These are phyloP conservation scores for Daubentonia madagascariensis DNA, from an alignment of 2,113 vertebrate species.

Conservation along the genomic window DNA sequence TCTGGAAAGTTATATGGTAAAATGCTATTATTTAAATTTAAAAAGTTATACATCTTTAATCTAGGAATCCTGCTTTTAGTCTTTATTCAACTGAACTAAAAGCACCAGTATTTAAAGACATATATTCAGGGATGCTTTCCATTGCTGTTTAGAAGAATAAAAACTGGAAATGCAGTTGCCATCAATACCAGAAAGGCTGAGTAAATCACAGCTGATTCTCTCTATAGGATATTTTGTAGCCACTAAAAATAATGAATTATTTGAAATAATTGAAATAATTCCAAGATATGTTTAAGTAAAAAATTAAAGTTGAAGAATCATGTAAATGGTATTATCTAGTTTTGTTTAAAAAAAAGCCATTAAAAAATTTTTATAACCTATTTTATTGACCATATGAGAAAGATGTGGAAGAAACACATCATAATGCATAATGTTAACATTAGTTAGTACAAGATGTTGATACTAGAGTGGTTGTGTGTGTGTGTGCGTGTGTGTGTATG, in stretches of 20 bases:
- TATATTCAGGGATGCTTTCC: background rate
- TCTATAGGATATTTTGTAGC: background rate
- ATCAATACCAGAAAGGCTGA: background rate
- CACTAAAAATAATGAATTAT: background rate
- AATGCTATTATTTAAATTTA: background rate
- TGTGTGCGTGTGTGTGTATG: background rate
- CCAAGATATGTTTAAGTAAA: background rate
- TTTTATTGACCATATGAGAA: background rate
- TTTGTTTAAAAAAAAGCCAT: background rate
- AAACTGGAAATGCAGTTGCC: background rate
- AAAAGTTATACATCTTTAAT: background rate
- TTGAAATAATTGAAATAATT: constrained; percentile 2
- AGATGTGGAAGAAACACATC: background rate
- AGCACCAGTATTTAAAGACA: background rate
- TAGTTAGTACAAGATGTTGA: background rate
- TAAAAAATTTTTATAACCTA: background rate
- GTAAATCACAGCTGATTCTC: background rate
- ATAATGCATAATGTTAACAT: background rate
- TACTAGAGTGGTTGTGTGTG: background rate
- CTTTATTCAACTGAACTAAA: constrained; percentile 1
- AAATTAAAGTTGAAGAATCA: background rate
- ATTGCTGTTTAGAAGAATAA: background rate
- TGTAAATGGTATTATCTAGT: background rate
- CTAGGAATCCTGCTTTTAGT: background rate
- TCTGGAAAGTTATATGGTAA: background rate